Percentiles rank a stretch among this genome's conserved stretches.
phyloP scores from a whole-genome alignment of 2,888 invertebrate genomes.

The Onchidella celtica region DNA sequence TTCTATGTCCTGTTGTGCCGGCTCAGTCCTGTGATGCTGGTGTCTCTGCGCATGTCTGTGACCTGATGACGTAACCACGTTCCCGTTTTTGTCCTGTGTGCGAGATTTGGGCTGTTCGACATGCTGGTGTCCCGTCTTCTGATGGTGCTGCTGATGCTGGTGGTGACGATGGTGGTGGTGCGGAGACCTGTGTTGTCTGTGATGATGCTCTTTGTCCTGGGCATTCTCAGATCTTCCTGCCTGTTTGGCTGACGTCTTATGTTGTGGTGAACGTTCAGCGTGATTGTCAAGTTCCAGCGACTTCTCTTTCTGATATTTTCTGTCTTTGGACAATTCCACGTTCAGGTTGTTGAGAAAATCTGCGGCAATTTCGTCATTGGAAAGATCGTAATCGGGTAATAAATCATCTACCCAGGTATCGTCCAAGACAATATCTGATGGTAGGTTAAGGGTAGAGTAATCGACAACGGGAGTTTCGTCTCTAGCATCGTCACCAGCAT shows the following conservation, averaged over 20 bases:
- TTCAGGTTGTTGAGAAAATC: slow-evolving; percentile 26
- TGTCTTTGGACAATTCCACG: neutral
- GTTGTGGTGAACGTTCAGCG: neutral
- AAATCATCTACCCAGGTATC: slow-evolving; percentile 30
- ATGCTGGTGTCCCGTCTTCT: too few species aligned
- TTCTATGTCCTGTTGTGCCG: too few species aligned
- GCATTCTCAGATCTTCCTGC: too few species aligned
- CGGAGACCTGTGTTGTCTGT: too few species aligned
- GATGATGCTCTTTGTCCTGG: too few species aligned
- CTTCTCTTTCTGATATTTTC: neutral
- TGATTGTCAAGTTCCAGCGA: neutral
- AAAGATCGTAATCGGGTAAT: slow-evolving; percentile 52
- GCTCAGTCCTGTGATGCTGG: neutral
- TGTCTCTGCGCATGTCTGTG: neutral
- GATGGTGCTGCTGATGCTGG: neutral
- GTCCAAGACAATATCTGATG: neutral
- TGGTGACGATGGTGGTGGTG: too few species aligned
- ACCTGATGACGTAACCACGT: too few species aligned
- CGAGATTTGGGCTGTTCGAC: neutral
- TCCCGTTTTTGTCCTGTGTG: neutral
- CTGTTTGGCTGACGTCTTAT: neutral
- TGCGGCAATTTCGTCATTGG: neutral
- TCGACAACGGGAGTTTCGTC: neutral
- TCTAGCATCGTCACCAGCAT: neutral
- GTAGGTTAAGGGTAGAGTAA: neutral